A percentile compares a stretch with the other conserved stretches of the same genome.
phyloP scores from a whole-genome alignment of 2,113 vertebrate genomes.

The Pyrgilauda ruficollis region DNA sequence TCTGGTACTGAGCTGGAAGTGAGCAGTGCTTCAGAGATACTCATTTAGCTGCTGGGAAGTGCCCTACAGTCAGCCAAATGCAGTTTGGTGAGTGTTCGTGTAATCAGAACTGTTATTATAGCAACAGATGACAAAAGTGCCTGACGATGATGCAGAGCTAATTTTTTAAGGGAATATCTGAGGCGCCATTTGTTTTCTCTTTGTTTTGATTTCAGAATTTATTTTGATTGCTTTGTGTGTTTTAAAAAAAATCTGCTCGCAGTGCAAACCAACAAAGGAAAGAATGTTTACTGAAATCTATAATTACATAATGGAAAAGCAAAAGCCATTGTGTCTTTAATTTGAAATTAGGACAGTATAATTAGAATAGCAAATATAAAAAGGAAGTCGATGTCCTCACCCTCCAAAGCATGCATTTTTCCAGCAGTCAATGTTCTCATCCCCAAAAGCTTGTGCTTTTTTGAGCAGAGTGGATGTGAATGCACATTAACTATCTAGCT shows the following conservation, averaged over 20 bases:
- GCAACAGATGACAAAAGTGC: constrained; percentile 44
- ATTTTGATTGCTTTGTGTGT: neutral
- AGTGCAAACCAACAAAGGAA: constrained; percentile 25
- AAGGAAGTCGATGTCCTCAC: constrained; percentile 28
- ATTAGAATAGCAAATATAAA: constrained; percentile 50
- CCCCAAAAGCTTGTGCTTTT: neutral
- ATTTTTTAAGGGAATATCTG: constrained; percentile 38
- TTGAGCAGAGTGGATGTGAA: neutral
- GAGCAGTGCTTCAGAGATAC: constrained; percentile 10
- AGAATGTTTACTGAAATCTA: constrained; percentile 34
- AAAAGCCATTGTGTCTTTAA: constrained; percentile 50
- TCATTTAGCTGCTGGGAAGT: constrained; percentile 63
- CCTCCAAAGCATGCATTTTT: constrained; percentile 36
- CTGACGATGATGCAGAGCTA: neutral
- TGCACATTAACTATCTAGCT: neutral
- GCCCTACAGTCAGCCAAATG: constrained; percentile 4
- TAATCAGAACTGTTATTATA: constrained; percentile 39
- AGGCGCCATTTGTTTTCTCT: constrained; percentile 30
- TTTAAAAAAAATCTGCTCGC: neutral
- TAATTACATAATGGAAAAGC: constrained; percentile 41
- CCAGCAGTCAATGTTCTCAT: constrained; percentile 1
- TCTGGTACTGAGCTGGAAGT: constrained; percentile 37
- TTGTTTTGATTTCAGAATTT: constrained; percentile 42
- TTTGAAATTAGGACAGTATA: constrained; percentile 27
- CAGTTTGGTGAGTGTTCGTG: constrained; percentile 3